Evolutionary conservation across 2,888 invertebrate species (phyloP).

Genomic region (Cyrtodaria siliqua): DNA sequence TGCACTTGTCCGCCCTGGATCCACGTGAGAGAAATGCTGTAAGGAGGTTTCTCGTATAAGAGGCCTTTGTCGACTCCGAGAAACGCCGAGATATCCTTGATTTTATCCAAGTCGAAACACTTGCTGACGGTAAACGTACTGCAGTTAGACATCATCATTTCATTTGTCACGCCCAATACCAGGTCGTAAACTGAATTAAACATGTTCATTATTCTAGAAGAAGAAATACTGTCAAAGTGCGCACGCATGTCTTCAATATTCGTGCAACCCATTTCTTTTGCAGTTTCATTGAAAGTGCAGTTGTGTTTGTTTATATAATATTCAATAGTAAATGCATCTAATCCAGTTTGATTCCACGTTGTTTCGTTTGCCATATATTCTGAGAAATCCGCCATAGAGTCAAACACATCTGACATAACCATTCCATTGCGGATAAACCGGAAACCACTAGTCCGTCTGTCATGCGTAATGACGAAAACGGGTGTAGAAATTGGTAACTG

Average conservation of each 20-base stretch:
- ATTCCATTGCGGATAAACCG: slow-evolving; percentile 5
- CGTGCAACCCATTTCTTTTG: not conserved
- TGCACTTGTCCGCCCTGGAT: slow-evolving; percentile 6
- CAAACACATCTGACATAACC: slow-evolving; percentile 12
- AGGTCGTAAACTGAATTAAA: not conserved
- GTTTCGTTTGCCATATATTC: slow-evolving; percentile 6
- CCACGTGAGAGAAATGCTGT: slow-evolving; percentile 7
- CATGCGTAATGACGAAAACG: slow-evolving; percentile 36
- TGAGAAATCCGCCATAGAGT: not conserved
- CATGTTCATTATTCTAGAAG: not conserved
- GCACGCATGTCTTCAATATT: slow-evolving; percentile 12
- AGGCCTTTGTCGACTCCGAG: no score
- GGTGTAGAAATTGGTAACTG: slow-evolving; percentile 8
- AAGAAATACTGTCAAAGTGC: slow-evolving; percentile 3
- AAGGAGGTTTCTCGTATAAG: slow-evolving; percentile 4
- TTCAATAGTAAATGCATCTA: slow-evolving; percentile 2
- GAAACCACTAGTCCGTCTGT: slow-evolving; percentile 2
- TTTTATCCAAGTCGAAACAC: no score
- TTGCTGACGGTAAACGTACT: no score
- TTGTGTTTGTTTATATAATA: slow-evolving; percentile 33
- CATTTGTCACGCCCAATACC: not conserved
- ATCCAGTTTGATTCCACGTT: slow-evolving; percentile 12
- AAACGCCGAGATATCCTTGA: not conserved
- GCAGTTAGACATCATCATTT: not conserved
- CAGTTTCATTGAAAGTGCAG: slow-evolving; percentile 29